These are phyloP conservation scores for Tyria jacobaeae DNA, from an alignment of 2,888 invertebrate species.

Conservation along the genomic window DNA sequence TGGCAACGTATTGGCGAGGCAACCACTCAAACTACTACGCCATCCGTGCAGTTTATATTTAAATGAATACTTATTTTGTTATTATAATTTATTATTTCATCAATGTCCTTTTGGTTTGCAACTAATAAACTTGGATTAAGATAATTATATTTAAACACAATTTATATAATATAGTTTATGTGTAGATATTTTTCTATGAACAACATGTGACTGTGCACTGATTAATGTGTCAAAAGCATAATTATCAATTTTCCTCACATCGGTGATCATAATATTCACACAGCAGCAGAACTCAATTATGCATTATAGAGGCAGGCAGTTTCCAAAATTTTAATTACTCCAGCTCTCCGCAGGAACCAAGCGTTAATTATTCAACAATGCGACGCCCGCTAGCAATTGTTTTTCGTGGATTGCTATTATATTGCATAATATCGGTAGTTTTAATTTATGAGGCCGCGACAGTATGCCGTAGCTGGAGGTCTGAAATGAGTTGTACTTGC, in stretches of 20 bases:
- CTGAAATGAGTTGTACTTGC: conserved; percentile 27
- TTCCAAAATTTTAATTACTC: conserved; percentile 55
- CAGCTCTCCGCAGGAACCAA: conserved; percentile 37
- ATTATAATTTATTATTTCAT: no score
- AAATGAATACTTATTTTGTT: no score
- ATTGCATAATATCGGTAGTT: conserved; percentile 40
- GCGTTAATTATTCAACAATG: conserved; percentile 53
- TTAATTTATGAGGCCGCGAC: conserved; percentile 32
- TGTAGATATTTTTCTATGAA: no score
- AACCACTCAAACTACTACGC: no score
- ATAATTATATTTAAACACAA: no score
- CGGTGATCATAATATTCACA: conserved; percentile 24
- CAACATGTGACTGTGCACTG: not conserved
- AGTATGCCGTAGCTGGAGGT: conserved; percentile 11
- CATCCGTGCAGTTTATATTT: no score
- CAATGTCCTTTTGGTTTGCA: no score
- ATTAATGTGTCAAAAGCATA: conserved; percentile 7
- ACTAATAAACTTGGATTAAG: no score
- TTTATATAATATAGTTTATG: no score
- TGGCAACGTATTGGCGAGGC: no score
- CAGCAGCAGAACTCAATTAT: conserved; percentile 37
- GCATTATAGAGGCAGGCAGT: conserved; percentile 36
- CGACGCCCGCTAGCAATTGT: conserved; percentile 44
- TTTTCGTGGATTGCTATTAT: conserved; percentile 50
- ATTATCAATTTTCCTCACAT: conserved; percentile 27